Base-by-base conservation (phyloP, 2,888 invertebrate species). In the Eilema caniola region DNA sequence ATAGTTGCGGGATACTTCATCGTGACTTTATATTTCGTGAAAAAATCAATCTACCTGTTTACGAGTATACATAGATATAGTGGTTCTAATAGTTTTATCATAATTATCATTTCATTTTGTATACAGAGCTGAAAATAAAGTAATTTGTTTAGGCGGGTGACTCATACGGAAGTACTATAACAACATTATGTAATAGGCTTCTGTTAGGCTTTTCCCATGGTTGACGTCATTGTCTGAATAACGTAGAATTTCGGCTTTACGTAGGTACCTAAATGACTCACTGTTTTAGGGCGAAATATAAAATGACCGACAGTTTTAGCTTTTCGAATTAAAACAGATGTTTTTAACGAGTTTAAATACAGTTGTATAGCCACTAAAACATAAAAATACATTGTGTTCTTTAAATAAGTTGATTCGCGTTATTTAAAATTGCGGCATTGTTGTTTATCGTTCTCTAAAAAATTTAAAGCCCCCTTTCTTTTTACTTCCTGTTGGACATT, bases 201-300 rank as follows among this genome's bases (percentile, higher is more conserved):
- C 37, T 57, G 62, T 20, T 61, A 41, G 57, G 70, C 63, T 20
- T 71, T 67, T 63, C 67, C 63, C 65, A 25, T 25, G 60, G 60
- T 23, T 71, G 70, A 53, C 66, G 66, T 70, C 66, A 67, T 33
- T 2, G n/a, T 14, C 24, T 31, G 65, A 65, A 31, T 65, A 56
- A 53, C 25, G 24, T 66, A 66, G 33, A 53, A 59, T 57, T 60
- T 67, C 14, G 24, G 33, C 67, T 62, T 41, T 53, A 33, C 47
- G 3, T n/a, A n/a, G 53, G 8, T 61, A 61, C 61, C 59, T 16
- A 24, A 16, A 24, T 66, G 66, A 66, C 31, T 66, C 66, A 66
- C 23, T 24, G 24, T 37, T 57, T 28, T 20, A 57, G 33, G 57
- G 33, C 31, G n/a, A 14, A 23, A 23, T 28, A n/a, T 20, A 25